Evolutionary conservation across 2,113 vertebrate species (phyloP), one percentile per base, ranked within the genome.

Genomic region (Ochotona curzoniae): DNA sequence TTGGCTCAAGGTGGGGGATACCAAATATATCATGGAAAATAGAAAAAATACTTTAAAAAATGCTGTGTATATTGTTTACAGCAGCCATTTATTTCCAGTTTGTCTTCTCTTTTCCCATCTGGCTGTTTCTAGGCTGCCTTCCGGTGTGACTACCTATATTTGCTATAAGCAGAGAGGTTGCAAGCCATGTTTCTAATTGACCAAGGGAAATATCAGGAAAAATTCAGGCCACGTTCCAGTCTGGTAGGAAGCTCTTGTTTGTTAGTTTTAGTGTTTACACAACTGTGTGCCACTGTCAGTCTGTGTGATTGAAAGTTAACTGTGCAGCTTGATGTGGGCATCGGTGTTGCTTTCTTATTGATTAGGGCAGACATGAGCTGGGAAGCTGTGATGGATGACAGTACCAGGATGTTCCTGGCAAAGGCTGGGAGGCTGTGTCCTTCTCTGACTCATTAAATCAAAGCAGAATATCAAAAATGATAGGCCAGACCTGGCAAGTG

Each of bases 371-470:
- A 87, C 20, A 8, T 25, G 71, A 67, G 78, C 86, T 81, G 82
- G 54, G 49, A 95, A 87, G 49, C 1, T 76, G 81, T 95, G 95
- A 96, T 91, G 57, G 91, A 96, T 91, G 89, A 38, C 15, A 30
- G 67, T 67, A 67, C 82, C 87, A 91, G 80, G 87, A 35, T 93
- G 87, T 95, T 94, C 87, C 79, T 90, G 79, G 89, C 87, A 91
- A 89, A 95, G 74, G 35, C 89, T 57, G 1, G 30, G 35, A 84
- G 61, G 21, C 91, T 67, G 21, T 73, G 67, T 93, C n/a, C 63
- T 83, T 87, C 80, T 91, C 44, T 9, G 51, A 76, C 80, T 96
- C 89, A 78, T 73, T 91, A 87, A 91, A 90, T 96, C 89, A 92
- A 93, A 93, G 66, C 60, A 87, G 82, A 92, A 80, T 86, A 26